A percentile compares a stretch with the other conserved stretches of the same genome.
Conservation (phyloP, 2,113 vertebrate species). For the Scomber scombrus region DNA sequence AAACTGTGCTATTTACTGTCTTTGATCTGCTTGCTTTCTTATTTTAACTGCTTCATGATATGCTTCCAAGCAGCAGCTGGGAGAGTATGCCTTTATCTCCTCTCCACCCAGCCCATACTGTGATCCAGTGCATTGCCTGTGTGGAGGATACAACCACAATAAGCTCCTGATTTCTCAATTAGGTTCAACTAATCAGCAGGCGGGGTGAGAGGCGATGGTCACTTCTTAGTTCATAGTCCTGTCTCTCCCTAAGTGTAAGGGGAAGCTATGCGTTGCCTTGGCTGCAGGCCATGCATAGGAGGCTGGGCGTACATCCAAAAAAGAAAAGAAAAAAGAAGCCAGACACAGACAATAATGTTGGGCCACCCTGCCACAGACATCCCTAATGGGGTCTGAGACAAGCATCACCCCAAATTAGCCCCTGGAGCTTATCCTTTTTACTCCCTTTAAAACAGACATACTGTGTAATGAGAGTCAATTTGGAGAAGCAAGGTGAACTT, state of each 20-base stretch:
- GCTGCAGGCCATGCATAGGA: constrained; percentile 38
- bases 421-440: neutral
- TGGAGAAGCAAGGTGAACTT: neutral
- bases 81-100: constrained; percentile 12
- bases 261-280: constrained; percentile 21
- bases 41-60: neutral
- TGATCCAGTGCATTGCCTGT: neutral
- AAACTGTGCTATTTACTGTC: neutral
- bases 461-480: neutral
- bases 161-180: neutral
- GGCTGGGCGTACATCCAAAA: constrained; percentile 38
- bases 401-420: constrained; percentile 40
- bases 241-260: neutral
- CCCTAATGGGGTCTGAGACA: constrained; percentile 37
- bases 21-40: constrained; percentile 1
- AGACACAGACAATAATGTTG: constrained; percentile 23
- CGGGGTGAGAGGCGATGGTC: constrained; percentile 9
- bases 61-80: neutral
- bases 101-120: neutral
- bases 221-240: too few relatives aligned
- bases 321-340: constrained; percentile 39
- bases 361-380: constrained; percentile 27
- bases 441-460: constrained; percentile 1
- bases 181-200: neutral
- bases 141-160: constrained; percentile 3